Evolutionary conservation across 1,140 invertebrate species (phyloP).

Genomic region (Hormaphis cornu): DNA sequence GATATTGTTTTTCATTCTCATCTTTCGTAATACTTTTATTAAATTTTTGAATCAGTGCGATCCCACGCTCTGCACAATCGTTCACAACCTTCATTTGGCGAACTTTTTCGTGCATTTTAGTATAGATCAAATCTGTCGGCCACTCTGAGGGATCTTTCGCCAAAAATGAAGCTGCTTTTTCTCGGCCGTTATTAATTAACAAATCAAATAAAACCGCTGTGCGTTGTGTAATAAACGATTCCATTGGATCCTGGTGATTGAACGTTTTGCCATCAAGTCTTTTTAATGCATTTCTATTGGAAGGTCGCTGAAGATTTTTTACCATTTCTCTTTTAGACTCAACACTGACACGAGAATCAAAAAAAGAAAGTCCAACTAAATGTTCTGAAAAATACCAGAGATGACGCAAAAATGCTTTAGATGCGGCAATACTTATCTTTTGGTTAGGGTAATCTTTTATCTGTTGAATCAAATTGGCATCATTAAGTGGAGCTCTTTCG

Average conservation of each 20-base stretch:
- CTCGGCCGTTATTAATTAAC: not conserved
- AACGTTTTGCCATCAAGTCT: not conserved
- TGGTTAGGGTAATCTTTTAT: not conserved
- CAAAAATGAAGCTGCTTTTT: not conserved
- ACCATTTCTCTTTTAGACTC: not conserved
- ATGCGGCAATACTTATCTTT: not conserved
- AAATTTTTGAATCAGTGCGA: slow-evolving; percentile 35
- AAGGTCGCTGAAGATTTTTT: not conserved
- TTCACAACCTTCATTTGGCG: slow-evolving; percentile 37
- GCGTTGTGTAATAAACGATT: not conserved
- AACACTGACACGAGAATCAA: not conserved
- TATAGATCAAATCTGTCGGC: not conserved
- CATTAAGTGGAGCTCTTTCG: not conserved
- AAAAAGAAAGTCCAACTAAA: not conserved
- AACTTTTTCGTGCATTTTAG: no score
- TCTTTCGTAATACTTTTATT: no score
- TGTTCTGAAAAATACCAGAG: not conserved
- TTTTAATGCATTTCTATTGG: not conserved
- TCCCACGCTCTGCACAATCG: slow-evolving; percentile 37
- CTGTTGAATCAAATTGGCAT: not conserved
- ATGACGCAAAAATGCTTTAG: not conserved
- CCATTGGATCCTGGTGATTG: not conserved
- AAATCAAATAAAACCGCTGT: not conserved
- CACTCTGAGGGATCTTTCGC: not conserved
- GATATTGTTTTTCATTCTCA: no score